phyloP scores from a whole-genome alignment of 2,888 invertebrate species.

The Alcis repandata region DNA sequence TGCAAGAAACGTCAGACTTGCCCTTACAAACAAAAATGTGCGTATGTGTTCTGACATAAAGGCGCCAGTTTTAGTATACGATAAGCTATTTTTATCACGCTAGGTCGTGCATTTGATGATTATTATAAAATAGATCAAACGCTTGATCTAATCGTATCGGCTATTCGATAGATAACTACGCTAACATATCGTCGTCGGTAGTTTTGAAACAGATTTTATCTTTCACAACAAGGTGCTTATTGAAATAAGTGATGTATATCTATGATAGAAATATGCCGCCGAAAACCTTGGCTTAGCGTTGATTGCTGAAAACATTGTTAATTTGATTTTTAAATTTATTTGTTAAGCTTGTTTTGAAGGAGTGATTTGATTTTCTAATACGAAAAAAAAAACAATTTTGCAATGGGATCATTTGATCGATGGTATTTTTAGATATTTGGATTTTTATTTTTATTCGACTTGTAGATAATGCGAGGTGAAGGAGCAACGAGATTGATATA shows the following conservation, averaged over 20 bases:
- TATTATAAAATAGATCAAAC: conserved; percentile 1
- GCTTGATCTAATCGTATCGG: conserved; percentile 9
- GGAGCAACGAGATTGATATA: no score
- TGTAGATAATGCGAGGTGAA: no score
- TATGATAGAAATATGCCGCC: conserved; percentile 21
- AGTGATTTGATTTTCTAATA: neutral
- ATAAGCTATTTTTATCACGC: neutral
- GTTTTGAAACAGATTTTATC: conserved; percentile 30
- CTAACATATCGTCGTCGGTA: conserved; percentile 21
- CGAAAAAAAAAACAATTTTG: neutral
- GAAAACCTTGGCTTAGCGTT: conserved; percentile 9
- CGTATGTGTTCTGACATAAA: neutral
- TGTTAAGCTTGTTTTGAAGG: neutral
- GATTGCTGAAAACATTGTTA: conserved; percentile 38
- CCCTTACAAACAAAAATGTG: neutral
- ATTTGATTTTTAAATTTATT: neutral
- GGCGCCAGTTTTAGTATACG: neutral
- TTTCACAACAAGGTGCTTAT: conserved; percentile 25
- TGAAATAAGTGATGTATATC: conserved; percentile 24
- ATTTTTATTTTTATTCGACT: no score
- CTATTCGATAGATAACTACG: conserved; percentile 15
- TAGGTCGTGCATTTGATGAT: neutral
- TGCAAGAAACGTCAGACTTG: no score
- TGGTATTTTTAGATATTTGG: no score
- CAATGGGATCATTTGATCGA: no score